Percentiles rank a stretch among this genome's conserved stretches.
Conservation (phyloP, 2,797 vertebrate species). For the Scolopax bukidnonensis region DNA sequence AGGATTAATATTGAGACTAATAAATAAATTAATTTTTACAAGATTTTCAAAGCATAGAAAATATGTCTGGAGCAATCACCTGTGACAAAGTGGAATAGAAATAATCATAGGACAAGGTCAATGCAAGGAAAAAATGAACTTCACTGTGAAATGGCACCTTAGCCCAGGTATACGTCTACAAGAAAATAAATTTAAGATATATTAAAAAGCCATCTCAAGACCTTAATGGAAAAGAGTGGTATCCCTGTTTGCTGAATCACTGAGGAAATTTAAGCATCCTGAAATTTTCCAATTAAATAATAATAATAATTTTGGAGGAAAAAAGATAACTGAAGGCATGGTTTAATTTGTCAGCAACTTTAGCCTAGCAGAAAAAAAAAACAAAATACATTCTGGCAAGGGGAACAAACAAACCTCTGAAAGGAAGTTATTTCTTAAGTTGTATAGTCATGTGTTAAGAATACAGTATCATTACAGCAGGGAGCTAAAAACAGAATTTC, state of each 20-base stretch:
- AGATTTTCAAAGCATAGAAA: not conserved
- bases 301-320: accelerated
- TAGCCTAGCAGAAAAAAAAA: not conserved
- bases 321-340: not conserved
- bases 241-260: not conserved
- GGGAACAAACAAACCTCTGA: not conserved
- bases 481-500: not conserved
- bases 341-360: slow-evolving; percentile 34
- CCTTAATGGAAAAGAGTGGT: not conserved
- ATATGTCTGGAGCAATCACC: not conserved
- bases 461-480: not conserved
- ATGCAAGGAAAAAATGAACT: not conserved
- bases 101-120: not conserved
- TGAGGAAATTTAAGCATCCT: not conserved
- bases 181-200: too few relatives aligned
- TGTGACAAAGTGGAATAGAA: not conserved
- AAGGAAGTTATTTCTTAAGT: not conserved
- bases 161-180: not conserved
- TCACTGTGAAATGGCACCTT: not conserved
- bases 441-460: not conserved
- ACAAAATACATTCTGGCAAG: not conserved
- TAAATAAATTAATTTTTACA: not conserved
- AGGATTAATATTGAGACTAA: not conserved
- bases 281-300: not conserved
- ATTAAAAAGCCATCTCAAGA: not conserved